Percentiles rank a stretch among this genome's conserved stretches.
phyloP scores from a whole-genome alignment of 1,140 invertebrate species.

The Samia ricini region DNA sequence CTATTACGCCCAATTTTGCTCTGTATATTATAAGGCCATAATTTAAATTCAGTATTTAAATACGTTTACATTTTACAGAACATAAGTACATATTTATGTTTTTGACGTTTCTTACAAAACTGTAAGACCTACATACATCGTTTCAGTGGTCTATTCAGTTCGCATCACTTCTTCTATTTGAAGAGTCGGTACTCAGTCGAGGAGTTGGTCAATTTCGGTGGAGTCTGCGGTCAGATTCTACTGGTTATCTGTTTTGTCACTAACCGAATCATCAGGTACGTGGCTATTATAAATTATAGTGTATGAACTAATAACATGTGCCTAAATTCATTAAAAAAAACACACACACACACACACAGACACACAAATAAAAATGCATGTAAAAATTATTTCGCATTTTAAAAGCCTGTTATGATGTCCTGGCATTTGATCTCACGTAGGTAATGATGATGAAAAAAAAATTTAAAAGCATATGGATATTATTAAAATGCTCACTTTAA shows the following conservation, averaged over 20 bases:
- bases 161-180: constrained; percentile 67
- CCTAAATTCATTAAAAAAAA: no score
- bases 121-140: no score
- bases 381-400: no score
- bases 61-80: no score
- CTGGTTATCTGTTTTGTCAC: constrained; percentile 65
- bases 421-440: no score
- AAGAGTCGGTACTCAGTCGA: constrained; percentile 58
- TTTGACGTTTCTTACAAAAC: background rate
- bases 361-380: no score
- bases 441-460: no score
- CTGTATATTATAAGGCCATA: no score
- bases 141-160: constrained; percentile 59
- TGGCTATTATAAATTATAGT: background rate
- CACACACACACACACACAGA: background rate
- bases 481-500: no score
- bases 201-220: constrained; percentile 53
- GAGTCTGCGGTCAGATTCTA: constrained; percentile 47
- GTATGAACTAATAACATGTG: background rate
- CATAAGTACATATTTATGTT: background rate
- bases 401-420: no score
- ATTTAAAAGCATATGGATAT: no score
- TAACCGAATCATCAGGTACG: constrained; percentile 60
- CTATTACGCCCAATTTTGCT: no score
- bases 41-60: constrained; percentile 8